A percentile compares a stretch with the other conserved stretches of the same genome.
These are phyloP conservation scores for Myotis findleyi DNA, from an alignment of 2,797 vertebrate species.

Conservation along the genomic window DNA sequence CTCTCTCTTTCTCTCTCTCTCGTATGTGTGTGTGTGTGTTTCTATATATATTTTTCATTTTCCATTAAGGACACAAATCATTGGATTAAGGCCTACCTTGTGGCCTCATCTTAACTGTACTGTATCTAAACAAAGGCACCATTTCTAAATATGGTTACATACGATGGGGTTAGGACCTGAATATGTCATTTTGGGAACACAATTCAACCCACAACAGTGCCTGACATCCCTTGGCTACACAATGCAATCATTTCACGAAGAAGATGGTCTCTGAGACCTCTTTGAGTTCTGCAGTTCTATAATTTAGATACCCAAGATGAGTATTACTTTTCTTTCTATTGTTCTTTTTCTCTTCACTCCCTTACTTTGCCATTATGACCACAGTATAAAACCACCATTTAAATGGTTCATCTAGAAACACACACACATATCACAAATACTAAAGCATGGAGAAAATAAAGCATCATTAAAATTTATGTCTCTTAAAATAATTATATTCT, in stretches of 20 bases:
- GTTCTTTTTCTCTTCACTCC: background rate
- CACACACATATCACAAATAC: background rate
- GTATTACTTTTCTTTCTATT: too few relatives aligned
- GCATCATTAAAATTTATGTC: background rate
- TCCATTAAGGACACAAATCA: background rate
- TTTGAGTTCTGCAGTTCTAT: rapidly evolving
- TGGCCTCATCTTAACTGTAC: background rate
- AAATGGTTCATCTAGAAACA: background rate
- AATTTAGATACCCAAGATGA: background rate
- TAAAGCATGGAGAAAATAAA: conserved; percentile 35
- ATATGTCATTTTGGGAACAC: too few relatives aligned
- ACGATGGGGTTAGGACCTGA: rapidly evolving
- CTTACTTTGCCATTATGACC: background rate
- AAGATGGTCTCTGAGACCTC: too few relatives aligned
- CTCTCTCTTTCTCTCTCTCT: too few relatives aligned
- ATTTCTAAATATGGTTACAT: background rate
- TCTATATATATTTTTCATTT: background rate
- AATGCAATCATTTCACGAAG: background rate
- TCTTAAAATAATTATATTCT: conserved; percentile 54
- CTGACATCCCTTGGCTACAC: background rate
- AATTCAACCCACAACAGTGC: rapidly evolving
- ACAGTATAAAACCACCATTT: background rate
- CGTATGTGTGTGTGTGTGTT: background rate
- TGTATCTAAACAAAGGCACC: background rate
- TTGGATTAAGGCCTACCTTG: too few relatives aligned